phyloP scores from a whole-genome alignment of 1,140 invertebrate species.

The Drosophila baimaii region DNA sequence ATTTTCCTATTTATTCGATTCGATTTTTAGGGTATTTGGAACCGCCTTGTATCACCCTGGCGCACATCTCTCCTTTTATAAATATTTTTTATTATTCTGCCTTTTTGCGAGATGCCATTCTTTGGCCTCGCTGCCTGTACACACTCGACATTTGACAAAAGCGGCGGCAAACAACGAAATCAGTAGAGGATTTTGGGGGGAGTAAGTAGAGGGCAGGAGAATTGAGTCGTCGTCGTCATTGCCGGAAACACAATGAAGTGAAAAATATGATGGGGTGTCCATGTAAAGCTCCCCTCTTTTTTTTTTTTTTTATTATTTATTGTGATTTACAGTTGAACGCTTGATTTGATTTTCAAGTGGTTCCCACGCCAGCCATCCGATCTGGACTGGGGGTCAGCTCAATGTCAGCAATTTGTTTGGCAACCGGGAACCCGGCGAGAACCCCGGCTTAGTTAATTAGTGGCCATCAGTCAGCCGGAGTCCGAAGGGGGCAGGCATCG shows the following conservation, averaged over 20 bases:
- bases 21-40: constrained; percentile 2
- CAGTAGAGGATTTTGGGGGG: constrained; percentile 12
- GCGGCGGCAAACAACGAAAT: constrained; percentile 57
- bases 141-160: constrained; percentile 74
- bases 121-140: constrained; percentile 35
- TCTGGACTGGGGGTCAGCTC: constrained; percentile 41
- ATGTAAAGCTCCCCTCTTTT: constrained; percentile 24
- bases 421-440: constrained; percentile 20
- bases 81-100: constrained; percentile 18
- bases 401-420: constrained; percentile 64
- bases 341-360: constrained; percentile 84
- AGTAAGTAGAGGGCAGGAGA: not conserved
- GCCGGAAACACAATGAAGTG: constrained; percentile 79
- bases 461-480: constrained; percentile 76
- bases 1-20: not conserved
- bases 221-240: constrained; percentile 15
- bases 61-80: constrained; percentile 7
- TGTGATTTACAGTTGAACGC: constrained; percentile 84
- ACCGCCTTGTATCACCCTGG: not conserved
- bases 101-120: constrained; percentile 8
- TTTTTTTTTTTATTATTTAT: constrained; percentile 81
- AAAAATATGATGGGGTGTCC: constrained; percentile 76
- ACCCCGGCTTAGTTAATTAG: constrained; percentile 76
- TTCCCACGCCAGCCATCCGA: constrained; percentile 65
- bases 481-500: not conserved